phyloP scores from a whole-genome alignment of 2,888 invertebrate genomes.

The Chironomus tentans region DNA sequence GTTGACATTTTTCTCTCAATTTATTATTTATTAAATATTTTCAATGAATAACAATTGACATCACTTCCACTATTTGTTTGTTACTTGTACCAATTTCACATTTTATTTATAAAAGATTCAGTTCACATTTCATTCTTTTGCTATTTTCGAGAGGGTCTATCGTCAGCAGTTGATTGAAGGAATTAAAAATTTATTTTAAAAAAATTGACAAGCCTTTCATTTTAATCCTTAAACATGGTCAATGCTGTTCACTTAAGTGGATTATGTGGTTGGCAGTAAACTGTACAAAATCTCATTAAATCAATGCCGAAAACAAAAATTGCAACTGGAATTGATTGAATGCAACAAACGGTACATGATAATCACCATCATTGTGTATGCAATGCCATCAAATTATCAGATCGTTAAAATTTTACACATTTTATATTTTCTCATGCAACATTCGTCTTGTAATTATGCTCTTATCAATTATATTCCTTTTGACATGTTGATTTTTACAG shows the following conservation, averaged over 20 bases:
- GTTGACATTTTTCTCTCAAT: neutral
- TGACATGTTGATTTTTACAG: too few relatives aligned
- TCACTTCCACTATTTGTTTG: neutral
- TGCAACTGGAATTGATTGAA: neutral
- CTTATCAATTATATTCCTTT: neutral
- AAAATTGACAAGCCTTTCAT: neutral
- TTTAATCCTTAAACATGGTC: neutral
- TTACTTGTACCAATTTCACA: neutral
- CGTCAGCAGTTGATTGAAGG: neutral
- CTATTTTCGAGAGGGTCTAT: neutral
- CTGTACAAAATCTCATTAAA: neutral
- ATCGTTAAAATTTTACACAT: constrained; percentile 10
- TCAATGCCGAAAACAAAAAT: neutral
- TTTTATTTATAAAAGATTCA: too few relatives aligned
- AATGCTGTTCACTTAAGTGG: neutral
- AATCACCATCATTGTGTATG: neutral
- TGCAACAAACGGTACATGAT: constrained; percentile 2
- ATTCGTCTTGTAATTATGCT: neutral
- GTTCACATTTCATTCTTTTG: too few relatives aligned
- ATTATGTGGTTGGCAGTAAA: too few relatives aligned
- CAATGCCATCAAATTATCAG: constrained; percentile 5
- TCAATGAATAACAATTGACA: constrained; percentile 1
- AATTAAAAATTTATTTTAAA: too few relatives aligned
- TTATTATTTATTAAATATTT: neutral
- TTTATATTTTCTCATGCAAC: neutral